Percentiles rank a stretch among this genome's conserved stretches.
Evolutionary conservation across 2,797 vertebrate genomes (phyloP).

Genomic region (Anguilla anguilla): DNA sequence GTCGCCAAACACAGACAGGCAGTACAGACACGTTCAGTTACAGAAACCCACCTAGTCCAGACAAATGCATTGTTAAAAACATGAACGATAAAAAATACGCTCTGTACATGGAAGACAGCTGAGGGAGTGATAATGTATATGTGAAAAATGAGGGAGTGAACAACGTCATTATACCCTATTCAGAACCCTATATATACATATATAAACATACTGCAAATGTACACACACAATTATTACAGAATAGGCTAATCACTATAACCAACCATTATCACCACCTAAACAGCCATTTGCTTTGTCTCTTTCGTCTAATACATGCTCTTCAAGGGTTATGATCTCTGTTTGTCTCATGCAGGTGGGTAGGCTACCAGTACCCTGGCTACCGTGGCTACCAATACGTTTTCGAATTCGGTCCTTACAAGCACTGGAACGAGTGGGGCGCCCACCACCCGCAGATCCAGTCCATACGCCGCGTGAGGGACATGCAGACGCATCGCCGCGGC

Average conservation of each 20-base stretch:
- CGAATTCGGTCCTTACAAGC: slow-evolving; percentile 67
- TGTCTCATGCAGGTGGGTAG: slow-evolving; percentile 74
- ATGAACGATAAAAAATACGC: not conserved
- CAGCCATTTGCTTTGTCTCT: not conserved
- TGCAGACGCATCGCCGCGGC: slow-evolving; percentile 80
- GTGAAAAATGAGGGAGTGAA: not conserved
- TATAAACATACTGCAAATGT: not conserved
- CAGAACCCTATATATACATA: not conserved
- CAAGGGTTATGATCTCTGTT: not conserved
- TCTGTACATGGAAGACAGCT: not conserved
- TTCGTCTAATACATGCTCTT: too few relatives aligned
- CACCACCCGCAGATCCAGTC: slow-evolving; percentile 82
- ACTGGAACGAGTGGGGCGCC: slow-evolving; percentile 84
- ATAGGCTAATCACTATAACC: not conserved
- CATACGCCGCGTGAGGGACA: slow-evolving; percentile 80
- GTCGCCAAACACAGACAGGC: slow-evolving; percentile 24
- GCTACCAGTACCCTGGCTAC: slow-evolving; percentile 85
- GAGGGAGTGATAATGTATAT: not conserved
- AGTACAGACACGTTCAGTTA: not conserved
- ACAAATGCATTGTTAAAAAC: not conserved
- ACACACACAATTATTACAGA: not conserved
- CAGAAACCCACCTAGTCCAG: not conserved
- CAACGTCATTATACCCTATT: not conserved
- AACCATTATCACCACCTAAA: not conserved
- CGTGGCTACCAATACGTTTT: slow-evolving; percentile 82